Evolutionary conservation across 2,113 vertebrate species (phyloP).

Genomic region (Spilogale gracilis): DNA sequence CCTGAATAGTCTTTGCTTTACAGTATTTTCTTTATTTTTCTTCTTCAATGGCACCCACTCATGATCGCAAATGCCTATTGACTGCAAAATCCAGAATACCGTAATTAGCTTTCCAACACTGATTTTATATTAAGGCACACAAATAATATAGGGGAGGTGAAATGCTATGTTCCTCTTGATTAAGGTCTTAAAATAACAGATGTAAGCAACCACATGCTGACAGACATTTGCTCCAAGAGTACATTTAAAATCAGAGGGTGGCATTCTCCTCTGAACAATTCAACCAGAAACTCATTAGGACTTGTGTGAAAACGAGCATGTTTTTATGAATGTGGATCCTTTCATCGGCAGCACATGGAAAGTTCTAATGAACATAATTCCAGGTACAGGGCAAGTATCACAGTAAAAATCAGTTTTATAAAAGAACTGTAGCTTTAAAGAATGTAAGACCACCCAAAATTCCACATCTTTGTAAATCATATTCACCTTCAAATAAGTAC

Average conservation of each 20-base stretch:
- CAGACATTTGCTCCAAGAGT: constrained; percentile 71
- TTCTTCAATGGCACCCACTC: constrained; percentile 74
- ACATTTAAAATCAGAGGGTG: constrained; percentile 41
- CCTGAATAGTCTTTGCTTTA: constrained; percentile 14
- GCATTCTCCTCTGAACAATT: constrained; percentile 63
- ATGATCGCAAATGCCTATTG: constrained; percentile 68
- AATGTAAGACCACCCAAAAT: constrained; percentile 67
- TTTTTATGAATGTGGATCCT: background rate
- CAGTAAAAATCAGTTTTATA: constrained; percentile 64
- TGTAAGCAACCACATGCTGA: constrained; percentile 69
- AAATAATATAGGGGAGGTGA: constrained; percentile 80
- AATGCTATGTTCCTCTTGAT: constrained; percentile 75
- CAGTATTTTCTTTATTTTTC: constrained; percentile 72
- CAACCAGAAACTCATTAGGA: constrained; percentile 68
- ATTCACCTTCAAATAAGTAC: constrained; percentile 63
- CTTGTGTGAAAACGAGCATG: background rate
- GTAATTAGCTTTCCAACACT: constrained; percentile 84
- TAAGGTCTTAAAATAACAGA: constrained; percentile 85
- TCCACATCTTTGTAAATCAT: constrained; percentile 57
- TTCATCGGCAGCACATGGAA: background rate
- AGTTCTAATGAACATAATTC: background rate
- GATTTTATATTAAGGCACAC: constrained; percentile 81
- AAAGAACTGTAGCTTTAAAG: background rate
- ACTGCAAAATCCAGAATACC: constrained; percentile 63
- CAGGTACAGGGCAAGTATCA: background rate